Evolutionary conservation across 1,140 invertebrate species (phyloP), one percentile per base, ranked within the genome.

Genomic region (Drosophila arawakana): DNA sequence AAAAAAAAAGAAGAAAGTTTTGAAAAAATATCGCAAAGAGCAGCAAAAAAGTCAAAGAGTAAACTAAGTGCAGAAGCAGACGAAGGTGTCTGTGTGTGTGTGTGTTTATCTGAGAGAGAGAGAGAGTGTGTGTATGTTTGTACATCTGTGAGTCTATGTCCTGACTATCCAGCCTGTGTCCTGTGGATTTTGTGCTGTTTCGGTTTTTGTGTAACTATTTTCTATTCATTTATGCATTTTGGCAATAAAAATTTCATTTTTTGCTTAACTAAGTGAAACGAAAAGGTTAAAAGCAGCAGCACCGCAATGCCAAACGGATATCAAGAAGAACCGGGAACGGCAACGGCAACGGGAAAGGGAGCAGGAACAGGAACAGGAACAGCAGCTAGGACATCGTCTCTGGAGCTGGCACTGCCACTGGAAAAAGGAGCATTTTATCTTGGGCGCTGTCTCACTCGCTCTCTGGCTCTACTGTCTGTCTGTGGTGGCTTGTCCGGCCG

Each of bases 221-320:
- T 88, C 83, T 88, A 88, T 88, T 88, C 83, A 88, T 88, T 88
- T 88, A 89, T 88, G 83, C 83, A 88, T 88, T 88, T 88, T 80
- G 77, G 80, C 86, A 88, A 88, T 88, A 88, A 89, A 88, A 88
- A 89, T 89, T 88, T 89, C 63, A 76, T 83, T 88, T 80, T 88
- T 88, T 88, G 83, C 83, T 78, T 88, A 89, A 88, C 83, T 89
- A 88, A 88, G 83, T 88, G 83, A 88, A 88, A 88, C 83, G 83
- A 83, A 89, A 88, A 88, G 83, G 83, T 88, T 83, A 78, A 88
- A 81, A 73, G 66, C 43, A 58, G 50, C 60, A 72, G 50, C 60
- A 72, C 15, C 52, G 47, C 39, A 55, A 55, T 37, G 46, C 25
- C 49, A 54, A 58, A 63, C 69, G 76, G 63, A 69, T 68, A 46